Evolutionary conservation across 2,888 invertebrate species (phyloP), one percentile per base, ranked within the genome.

Genomic region (Congeria kusceri): DNA sequence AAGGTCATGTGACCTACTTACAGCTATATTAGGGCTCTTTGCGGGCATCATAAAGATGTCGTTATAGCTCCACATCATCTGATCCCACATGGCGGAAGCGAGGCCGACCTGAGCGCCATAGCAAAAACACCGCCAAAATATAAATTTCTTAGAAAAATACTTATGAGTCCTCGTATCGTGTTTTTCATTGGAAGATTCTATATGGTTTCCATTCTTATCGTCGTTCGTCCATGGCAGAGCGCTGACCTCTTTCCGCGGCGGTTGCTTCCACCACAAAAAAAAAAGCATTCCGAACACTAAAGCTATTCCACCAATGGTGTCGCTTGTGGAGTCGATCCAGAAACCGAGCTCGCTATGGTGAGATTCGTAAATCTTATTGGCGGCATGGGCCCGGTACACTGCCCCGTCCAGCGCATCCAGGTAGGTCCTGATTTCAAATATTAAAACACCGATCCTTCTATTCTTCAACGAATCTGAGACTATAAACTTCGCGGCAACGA

Each of bases 361-460:
- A 9, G 90, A 88, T 28, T 77, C 70, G 68, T 87, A 87, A 0
- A 74, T 53, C 49, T 66, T 81, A 27, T 87, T 87, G 15, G 85
- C 69, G 18, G 87, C 79, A 28, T 96, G 95, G 29, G 95, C 95
- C 77, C 97, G 95, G 0, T 97, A 97, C 2, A 98, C 96, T 89
- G 97, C 96, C 0, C 98, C 98, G 89, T 98, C 98, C 79, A 98
- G 93, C 89, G 97, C 96, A 89, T 98, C 98, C 66, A 97, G 93
- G 94, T 97, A 97, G 84, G 96, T 96, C 85, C 97, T 95, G 49
- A 97, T 93, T 94, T 97, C 96, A 91, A 97, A 97, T 25, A 97
- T 92, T 1, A 97, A 93, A 0, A 97, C 96, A 0, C 96, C 97
- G 0, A 96, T 84, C 27, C 97, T 95, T 32, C 97, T 94, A 28